These are phyloP conservation scores for Psococerastis gibbosa DNA, from an alignment of 2,888 invertebrate genomes.

Conservation along the genomic window DNA sequence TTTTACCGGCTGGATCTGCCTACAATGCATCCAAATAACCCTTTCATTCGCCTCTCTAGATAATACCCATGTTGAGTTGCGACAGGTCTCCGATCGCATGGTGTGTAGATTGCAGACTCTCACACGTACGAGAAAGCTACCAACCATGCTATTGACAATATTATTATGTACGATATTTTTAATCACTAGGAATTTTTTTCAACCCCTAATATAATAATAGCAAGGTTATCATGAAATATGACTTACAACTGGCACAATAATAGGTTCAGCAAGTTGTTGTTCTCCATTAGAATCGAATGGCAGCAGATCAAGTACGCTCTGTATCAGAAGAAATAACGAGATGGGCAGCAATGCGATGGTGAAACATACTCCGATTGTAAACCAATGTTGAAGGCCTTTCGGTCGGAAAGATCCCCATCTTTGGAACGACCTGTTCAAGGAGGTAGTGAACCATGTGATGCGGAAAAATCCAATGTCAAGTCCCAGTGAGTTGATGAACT, in stretches of 20 bases:
- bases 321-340: constrained; percentile 28
- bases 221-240: constrained; percentile 10
- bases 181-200: too few species aligned
- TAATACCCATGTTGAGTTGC: too few species aligned
- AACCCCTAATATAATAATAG: constrained; percentile 8
- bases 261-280: constrained; percentile 14
- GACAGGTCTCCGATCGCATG: too few species aligned
- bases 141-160: too few species aligned
- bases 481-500: constrained; percentile 57
- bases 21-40: too few species aligned
- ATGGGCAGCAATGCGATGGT: constrained; percentile 45
- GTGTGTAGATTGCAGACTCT: too few species aligned
- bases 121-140: too few species aligned
- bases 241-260: constrained; percentile 27
- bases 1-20: too few species aligned
- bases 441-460: constrained; percentile 59
- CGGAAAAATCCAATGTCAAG: constrained; percentile 49
- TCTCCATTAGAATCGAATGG: constrained; percentile 16
- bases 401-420: constrained; percentile 49
- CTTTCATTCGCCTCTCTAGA: too few species aligned
- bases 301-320: constrained; percentile 23
- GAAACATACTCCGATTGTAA: constrained; percentile 42
- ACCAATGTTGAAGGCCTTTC: constrained; percentile 46
- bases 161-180: too few species aligned
- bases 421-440: constrained; percentile 54